phyloP scores from a whole-genome alignment of 2,888 invertebrate genomes.

The Ashinkailepas kermadecensis region DNA sequence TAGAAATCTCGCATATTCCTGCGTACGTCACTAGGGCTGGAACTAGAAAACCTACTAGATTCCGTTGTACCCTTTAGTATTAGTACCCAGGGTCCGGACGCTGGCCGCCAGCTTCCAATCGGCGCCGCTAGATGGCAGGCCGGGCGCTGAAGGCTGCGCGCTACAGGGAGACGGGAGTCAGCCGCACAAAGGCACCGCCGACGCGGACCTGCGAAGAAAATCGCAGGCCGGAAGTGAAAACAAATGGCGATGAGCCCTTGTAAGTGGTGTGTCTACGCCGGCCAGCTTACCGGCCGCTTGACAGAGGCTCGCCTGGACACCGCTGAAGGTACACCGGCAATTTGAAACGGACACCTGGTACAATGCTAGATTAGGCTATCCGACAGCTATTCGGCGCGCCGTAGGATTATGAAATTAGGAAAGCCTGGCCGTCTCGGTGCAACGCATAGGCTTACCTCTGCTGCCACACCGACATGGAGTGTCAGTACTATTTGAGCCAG shows the following conservation, averaged over 20 bases:
- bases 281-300: neutral
- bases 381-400: too few species aligned
- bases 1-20: too few species aligned
- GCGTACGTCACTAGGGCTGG: too few species aligned
- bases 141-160: neutral
- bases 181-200: neutral
- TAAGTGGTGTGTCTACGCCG: neutral
- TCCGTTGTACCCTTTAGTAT: too few species aligned
- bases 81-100: slow-evolving; percentile 12
- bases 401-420: too few species aligned
- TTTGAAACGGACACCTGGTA: neutral
- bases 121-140: neutral
- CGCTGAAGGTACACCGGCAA: neutral
- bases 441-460: too few species aligned
- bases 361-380: too few species aligned
- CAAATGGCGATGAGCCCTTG: neutral
- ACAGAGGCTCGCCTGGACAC: neutral
- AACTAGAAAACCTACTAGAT: too few species aligned
- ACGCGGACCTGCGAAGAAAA: neutral
- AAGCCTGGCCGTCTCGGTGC: too few species aligned
- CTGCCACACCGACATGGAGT: too few species aligned
- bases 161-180: neutral
- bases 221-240: slow-evolving; percentile 12
- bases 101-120: neutral
- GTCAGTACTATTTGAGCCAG: too few species aligned